A percentile compares a stretch with the other conserved stretches of the same genome.
These are phyloP conservation scores for Littorina saxatilis DNA, from an alignment of 1,140 invertebrate genomes.

Conservation along the genomic window DNA sequence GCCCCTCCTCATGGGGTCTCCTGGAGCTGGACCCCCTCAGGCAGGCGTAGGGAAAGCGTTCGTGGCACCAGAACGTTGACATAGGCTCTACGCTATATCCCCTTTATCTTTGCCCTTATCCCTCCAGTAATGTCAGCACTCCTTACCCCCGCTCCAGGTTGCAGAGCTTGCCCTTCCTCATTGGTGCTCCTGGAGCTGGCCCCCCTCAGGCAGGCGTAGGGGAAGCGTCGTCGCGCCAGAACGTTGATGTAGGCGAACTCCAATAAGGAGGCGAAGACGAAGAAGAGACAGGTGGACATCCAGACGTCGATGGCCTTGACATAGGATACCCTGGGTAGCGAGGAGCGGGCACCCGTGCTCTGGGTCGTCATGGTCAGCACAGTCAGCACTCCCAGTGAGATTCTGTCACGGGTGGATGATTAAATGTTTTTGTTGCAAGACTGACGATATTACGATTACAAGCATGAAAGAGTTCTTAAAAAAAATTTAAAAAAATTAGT, in stretches of 20 bases:
- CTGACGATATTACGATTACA: too few species aligned
- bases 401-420: too few species aligned
- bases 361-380: constrained; percentile 68
- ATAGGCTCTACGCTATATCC: constrained; percentile 77
- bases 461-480: too few species aligned
- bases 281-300: constrained; percentile 92
- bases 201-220: constrained; percentile 27
- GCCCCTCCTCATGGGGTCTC: background rate
- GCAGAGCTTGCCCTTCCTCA: constrained; percentile 11
- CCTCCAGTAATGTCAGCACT: background rate
- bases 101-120: background rate
- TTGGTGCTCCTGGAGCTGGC: background rate
- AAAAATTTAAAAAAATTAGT: too few species aligned
- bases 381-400: constrained; percentile 64
- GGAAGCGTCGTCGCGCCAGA: constrained; percentile 45
- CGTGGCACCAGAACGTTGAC: constrained; percentile 75
- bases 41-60: constrained; percentile 29
- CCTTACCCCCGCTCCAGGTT: background rate
- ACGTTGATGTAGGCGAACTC: constrained; percentile 87
- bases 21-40: background rate
- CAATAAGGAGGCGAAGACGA: constrained; percentile 88
- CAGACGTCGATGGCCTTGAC: constrained; percentile 89
- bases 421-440: too few species aligned
- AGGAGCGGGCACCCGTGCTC: constrained; percentile 59
- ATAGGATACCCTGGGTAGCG: constrained; percentile 78